Base-by-base conservation (phyloP, 2,888 invertebrate genomes). In the Liposcelis brunnea region DNA sequence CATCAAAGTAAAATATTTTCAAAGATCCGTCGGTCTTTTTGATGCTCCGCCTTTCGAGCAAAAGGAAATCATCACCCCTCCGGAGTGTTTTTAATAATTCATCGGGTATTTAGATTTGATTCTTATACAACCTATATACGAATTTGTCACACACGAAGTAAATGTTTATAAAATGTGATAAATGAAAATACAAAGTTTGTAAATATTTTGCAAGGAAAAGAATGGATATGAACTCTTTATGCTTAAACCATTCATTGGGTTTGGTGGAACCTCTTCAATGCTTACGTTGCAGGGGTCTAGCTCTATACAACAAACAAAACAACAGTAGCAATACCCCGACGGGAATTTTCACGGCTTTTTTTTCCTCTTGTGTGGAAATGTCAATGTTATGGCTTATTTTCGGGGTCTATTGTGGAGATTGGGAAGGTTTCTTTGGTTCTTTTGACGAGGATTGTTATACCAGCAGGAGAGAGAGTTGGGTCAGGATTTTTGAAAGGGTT, bases 111-210 rank as follows among this genome's bases (percentile, higher is more conserved):
- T 7, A 16, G 4, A 7, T 35, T 16, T 26, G 26, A 26, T 35
- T 10, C 16, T 7, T 35, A 15, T 7, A 35, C 4, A 35, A 14
- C 6, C 16, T 10, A 18, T 40, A 19, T 40, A 15, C 40, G 19
- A 40, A 40, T 40, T 40, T 40, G 19, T 14, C 40, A 40, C 40
- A 40, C 40, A 40, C 40, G 40, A 40, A 40, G 40, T 19, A 40
- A 40, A 40, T 40, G 40, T 40, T 40, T 40, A 40, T 40, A 18
- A 40, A 40, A 40, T 40, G 40, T 19, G 40, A 14, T 40, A 40
- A 40, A 40, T 40, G 21, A 40, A 40, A 40, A 40, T 40, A 21
- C 19, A 16, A 21, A 40, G 40, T 19, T 40, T 19, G 40, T 40
- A 40, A 40, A 40, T 40, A 40, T 40, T 40, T 40, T 40, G 40